Evolutionary conservation across 1,140 invertebrate genomes (phyloP), one percentile per base, ranked within the genome.

Genomic region (Drepana arcuata): DNA sequence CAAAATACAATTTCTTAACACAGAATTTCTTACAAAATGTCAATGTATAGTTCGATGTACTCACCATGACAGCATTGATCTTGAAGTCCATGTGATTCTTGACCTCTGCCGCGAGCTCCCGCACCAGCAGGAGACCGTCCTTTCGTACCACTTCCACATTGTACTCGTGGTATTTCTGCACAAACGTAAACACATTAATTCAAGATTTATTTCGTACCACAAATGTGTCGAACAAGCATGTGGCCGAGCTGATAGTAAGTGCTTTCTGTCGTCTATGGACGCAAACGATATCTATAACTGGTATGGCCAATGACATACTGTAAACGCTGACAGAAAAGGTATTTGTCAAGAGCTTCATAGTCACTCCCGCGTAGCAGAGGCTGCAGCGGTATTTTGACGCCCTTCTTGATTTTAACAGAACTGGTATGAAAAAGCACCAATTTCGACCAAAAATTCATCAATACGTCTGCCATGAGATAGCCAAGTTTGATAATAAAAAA

Each of bases 41-140:
- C 2, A 23, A 6, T 16, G 7, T 14, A 26, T 9, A 29, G 25
- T 29, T 30, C n/a, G 29, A 6, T 23, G 25, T 21, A 81, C 88
- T 90, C 83, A 95, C 93, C 92, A 93, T 92, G 23, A 95, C 92
- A 21, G 93, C 91, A 63, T 93, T 93, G 75, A 92, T 93, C 82
- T 94, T 95, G 73, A 94, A 94, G 68, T 94, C 92, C 91, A 95
- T 93, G 87, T 94, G 92, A 67, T 94, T 95, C 68, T 94, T 93
- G 12, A 95, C 92, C 82, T 94, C 93, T 0, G 86, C 86, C 2
- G 93, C 92, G 85, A 95, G 90, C 79, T 95, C 92, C 27, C 92
- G 86, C 27, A 94, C 90, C 14, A 95, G 77, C 16, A 93, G 84
- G 23, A 95, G 84, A n/a, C 93, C 93, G 65, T 95, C 93, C 66